Conservation (phyloP, 1,140 invertebrate species). For the Drosophila grimshawi region DNA sequence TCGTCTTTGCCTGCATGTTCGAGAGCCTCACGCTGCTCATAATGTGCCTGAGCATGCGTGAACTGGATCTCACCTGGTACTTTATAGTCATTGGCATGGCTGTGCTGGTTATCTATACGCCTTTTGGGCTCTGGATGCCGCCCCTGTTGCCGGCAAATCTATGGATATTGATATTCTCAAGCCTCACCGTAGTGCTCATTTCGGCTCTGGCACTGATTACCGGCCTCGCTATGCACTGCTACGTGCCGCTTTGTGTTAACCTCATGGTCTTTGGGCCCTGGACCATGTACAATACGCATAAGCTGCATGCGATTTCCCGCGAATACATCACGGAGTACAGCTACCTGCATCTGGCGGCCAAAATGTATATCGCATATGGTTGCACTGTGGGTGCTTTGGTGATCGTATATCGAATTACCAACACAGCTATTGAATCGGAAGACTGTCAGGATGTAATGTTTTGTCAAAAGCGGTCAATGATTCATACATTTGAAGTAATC, state of each 20-base stretch:
- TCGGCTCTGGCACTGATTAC: slow-evolving; percentile 17
- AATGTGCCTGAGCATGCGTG: slow-evolving; percentile 31
- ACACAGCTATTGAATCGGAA: slow-evolving; percentile 20
- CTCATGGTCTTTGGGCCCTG: slow-evolving; percentile 60
- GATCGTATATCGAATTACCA: slow-evolving; percentile 11
- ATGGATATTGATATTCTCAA: slow-evolving; percentile 58
- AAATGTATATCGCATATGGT: slow-evolving; percentile 51
- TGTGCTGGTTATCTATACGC: slow-evolving; percentile 43
- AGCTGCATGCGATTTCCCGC: slow-evolving; percentile 21
- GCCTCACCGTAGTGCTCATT: slow-evolving; percentile 36
- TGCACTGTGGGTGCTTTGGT: slow-evolving; percentile 43
- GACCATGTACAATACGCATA: slow-evolving; percentile 54
- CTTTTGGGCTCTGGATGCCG: slow-evolving; percentile 53
- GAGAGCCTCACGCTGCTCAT: slow-evolving; percentile 58
- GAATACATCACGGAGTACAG: not conserved
- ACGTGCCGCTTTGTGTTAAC: slow-evolving; percentile 44
- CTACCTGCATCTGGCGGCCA: slow-evolving; percentile 41
- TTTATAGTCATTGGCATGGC: slow-evolving; percentile 19
- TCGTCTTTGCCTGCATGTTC: slow-evolving; percentile 54
- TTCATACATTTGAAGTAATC: not conserved
- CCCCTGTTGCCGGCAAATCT: slow-evolving; percentile 31
- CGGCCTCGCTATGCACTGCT: slow-evolving; percentile 43
- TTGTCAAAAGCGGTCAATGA: not conserved
- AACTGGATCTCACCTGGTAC: slow-evolving; percentile 49
- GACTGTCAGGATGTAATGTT: slow-evolving; percentile 6